Evolutionary conservation across 2,888 invertebrate genomes (phyloP).

Genomic region (Habrosyne pyritoides): DNA sequence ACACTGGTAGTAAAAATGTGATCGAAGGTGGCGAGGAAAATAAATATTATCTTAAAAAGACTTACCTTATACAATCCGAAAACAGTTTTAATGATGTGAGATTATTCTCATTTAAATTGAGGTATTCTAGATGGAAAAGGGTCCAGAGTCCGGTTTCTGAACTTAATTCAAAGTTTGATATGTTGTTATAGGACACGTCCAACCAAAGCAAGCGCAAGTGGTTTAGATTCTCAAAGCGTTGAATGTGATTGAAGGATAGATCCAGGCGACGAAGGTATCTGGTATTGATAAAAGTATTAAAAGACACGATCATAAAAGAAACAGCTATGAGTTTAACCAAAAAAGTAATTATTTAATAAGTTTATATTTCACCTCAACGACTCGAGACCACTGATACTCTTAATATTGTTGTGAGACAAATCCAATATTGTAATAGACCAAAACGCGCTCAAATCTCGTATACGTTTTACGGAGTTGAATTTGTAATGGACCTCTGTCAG

Average conservation of each 20-base stretch:
- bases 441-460: slow-evolving; percentile 80
- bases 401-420: slow-evolving; percentile 85
- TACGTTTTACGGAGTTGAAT: slow-evolving; percentile 79
- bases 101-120: slow-evolving; percentile 82
- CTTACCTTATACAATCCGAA: slow-evolving; percentile 67
- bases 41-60: too few relatives aligned
- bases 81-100: slow-evolving; percentile 81
- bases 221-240: slow-evolving; percentile 81
- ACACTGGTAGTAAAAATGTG: too few relatives aligned
- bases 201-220: slow-evolving; percentile 79
- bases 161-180: slow-evolving; percentile 72
- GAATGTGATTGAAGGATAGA: slow-evolving; percentile 84
- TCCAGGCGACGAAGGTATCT: slow-evolving; percentile 84
- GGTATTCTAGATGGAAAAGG: slow-evolving; percentile 74
- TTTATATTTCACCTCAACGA: slow-evolving; percentile 72
- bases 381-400: slow-evolving; percentile 78
- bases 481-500: slow-evolving; percentile 85
- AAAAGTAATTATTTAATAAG: not conserved
- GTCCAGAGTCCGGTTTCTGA: slow-evolving; percentile 73
- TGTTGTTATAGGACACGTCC: slow-evolving; percentile 82
- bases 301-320: not conserved
- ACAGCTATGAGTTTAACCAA: not conserved
- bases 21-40: too few relatives aligned
- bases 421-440: slow-evolving; percentile 86
- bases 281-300: slow-evolving; percentile 21